Base-by-base conservation (phyloP, 2,113 vertebrate genomes). In the Tenebrosternarchus preto region DNA sequence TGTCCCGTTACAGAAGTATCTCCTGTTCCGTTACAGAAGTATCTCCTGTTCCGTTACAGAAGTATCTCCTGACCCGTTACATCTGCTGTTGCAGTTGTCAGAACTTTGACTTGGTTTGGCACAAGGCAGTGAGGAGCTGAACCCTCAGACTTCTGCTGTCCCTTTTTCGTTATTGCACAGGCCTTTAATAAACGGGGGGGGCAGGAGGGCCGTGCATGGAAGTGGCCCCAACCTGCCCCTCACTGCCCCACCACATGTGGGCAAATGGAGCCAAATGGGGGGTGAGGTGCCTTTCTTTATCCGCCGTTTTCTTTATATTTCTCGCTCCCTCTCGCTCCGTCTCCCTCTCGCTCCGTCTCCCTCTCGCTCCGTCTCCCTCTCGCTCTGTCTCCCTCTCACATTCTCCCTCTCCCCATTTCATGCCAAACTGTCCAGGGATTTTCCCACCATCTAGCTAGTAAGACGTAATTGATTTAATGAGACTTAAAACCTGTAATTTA, bases 121-220 rank as follows among this genome's bases (percentile, higher is more conserved):
- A 60, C 39, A 8, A 25, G 25, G 50, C 50, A 68, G 15, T 56
- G 63, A 31, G 31, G 53, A 60, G 78, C 77, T 77, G 85, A 84
- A 87, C 85, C 79, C 43, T 53, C 70, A 80, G 68, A 66, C 67
- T 84, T 74, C 76, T 81, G 81, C 78, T 83, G 20, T 70, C 20
- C 60, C 15, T 27, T 20, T 70, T 69, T 36, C 84, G 79, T 82
- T 83, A 80, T 76, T 77, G 29, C n/a, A 15, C 76, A 69, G 73
- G 61, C 25, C 70, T 29, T 80, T 29, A 77, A 57, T n/a, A 73
- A 72, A 39, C 27, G 73, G 74, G 73, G 79, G 61, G 70, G 55
- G 50, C 9, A 19, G 53, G 50, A 53, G 33, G 67, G 76, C 43
- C 43, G 76, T 20, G 8, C 33, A 73, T 53, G 73, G 67, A 83